A percentile compares a stretch with the other conserved stretches of the same genome.
Conservation (phyloP, 2,888 invertebrate genomes). For the Odontothrips loti region DNA sequence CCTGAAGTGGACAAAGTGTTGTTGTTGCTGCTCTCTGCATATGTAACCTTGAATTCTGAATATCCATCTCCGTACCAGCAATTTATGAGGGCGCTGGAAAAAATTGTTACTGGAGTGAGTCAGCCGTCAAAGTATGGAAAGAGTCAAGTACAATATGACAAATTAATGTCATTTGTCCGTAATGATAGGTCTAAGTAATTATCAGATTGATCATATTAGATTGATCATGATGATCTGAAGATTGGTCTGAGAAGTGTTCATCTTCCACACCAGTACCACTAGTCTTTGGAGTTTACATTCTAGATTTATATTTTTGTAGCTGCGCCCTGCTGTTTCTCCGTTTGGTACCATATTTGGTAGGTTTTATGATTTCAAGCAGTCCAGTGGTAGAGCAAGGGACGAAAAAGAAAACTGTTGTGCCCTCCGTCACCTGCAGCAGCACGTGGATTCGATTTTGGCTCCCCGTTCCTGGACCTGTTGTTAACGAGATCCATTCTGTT, state of each 20-base stretch:
- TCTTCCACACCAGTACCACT: too few species aligned
- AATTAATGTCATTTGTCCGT: not conserved
- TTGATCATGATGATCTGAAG: not conserved
- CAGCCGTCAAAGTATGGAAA: not conserved
- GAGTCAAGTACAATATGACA: conserved; percentile 4
- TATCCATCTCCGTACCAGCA: conserved; percentile 3
- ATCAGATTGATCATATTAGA: not conserved
- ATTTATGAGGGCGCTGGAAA: not conserved
- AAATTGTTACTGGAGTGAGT: not conserved
- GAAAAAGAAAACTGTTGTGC: too few species aligned
- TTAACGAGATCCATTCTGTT: too few species aligned
- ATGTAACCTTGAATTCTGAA: conserved; percentile 5
- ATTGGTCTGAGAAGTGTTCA: not conserved
- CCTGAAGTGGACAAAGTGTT: not conserved
- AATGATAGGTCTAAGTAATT: not conserved
- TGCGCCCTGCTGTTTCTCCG: too few species aligned
- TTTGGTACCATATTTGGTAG: too few species aligned
- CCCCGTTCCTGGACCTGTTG: too few species aligned
- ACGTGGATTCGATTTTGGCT: too few species aligned
- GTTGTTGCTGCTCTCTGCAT: not conserved
- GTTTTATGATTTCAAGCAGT: too few species aligned
- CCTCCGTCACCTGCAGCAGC: too few species aligned
- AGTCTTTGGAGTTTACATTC: too few species aligned
- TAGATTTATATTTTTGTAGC: too few species aligned
- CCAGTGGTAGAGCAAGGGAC: too few species aligned